These are phyloP conservation scores for Otolemur garnettii DNA, from an alignment of 2,113 vertebrate species.

Conservation along the genomic window DNA sequence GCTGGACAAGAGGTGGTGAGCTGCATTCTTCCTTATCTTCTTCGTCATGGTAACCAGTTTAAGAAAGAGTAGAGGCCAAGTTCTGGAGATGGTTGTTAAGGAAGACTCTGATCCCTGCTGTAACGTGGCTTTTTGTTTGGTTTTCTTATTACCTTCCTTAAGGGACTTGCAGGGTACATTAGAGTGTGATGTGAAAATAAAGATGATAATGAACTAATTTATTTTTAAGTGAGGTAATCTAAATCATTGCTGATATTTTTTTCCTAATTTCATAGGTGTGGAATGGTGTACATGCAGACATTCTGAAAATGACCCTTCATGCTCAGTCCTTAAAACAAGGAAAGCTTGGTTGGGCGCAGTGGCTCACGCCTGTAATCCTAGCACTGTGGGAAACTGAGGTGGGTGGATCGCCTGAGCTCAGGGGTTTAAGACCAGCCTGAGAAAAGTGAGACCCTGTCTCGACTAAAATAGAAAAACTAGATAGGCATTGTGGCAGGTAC, in stretches of 20 bases:
- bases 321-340: not conserved
- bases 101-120: not conserved
- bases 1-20: not conserved
- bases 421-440: too few species aligned
- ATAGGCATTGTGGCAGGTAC: too few species aligned
- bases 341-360: not conserved
- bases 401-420: too few species aligned
- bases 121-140: not conserved
- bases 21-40: not conserved
- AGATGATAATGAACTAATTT: not conserved
- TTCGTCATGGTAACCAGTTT: too few species aligned
- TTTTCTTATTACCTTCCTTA: not conserved
- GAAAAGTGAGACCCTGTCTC: too few species aligned
- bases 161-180: not conserved
- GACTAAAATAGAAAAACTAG: too few species aligned
- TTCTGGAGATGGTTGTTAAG: accelerated
- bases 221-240: not conserved
- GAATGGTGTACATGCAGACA: not conserved
- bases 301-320: not conserved
- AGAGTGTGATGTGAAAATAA: not conserved
- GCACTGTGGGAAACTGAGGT: too few species aligned
- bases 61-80: not conserved
- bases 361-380: too few species aligned
- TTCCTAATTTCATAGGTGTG: not conserved
- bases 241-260: not conserved